Evolutionary conservation across 2,797 vertebrate genomes (phyloP).

Genomic region (Lepus townsendii): DNA sequence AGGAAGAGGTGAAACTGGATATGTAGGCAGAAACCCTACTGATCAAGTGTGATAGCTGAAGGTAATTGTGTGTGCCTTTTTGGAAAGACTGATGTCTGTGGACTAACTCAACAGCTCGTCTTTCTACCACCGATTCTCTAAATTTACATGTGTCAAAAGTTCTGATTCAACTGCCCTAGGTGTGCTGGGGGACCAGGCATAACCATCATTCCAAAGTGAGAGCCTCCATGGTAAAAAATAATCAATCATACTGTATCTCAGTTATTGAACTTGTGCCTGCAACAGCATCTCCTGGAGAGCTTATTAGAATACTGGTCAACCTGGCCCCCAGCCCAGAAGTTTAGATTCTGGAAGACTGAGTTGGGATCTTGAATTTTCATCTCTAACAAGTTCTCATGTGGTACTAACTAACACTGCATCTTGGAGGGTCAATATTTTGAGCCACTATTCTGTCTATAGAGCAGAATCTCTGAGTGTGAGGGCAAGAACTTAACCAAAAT

Average conservation of each 20-base stretch:
- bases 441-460: neutral
- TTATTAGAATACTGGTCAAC: neutral
- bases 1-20: neutral
- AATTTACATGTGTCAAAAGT: neutral
- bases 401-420: too few relatives aligned
- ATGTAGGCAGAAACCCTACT: neutral
- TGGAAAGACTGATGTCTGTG: fast-evolving
- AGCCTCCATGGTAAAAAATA: neutral
- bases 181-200: neutral
- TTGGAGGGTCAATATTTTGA: neutral
- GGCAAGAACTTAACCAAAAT: neutral
- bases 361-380: neutral
- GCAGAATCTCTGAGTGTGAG: neutral
- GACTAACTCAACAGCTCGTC: neutral
- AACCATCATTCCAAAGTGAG: neutral
- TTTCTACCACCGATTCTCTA: neutral
- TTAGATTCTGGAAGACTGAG: neutral
- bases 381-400: neutral
- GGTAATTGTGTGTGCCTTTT: neutral
- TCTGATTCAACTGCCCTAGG: neutral
- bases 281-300: neutral
- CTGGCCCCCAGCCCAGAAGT: neutral
- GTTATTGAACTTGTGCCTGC: neutral
- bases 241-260: neutral
- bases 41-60: neutral